Percentiles rank a stretch among this genome's conserved stretches.
Evolutionary conservation across 2,888 invertebrate species (phyloP).

Genomic region (Trisateles emortualis): DNA sequence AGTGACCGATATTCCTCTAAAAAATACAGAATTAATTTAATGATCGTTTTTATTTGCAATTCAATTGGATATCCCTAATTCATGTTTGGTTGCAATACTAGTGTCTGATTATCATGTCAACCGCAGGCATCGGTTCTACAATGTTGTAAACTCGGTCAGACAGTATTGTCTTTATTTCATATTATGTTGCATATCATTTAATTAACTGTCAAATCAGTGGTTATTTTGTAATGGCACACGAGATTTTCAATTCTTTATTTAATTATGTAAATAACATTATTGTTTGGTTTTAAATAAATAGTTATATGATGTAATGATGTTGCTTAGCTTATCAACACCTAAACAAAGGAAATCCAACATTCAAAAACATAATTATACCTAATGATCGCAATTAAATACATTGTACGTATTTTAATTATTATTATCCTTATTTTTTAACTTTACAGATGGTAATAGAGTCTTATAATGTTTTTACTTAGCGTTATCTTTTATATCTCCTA

Average conservation of each 20-base stretch:
- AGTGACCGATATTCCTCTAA: constrained; percentile 38
- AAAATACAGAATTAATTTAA: constrained; percentile 41
- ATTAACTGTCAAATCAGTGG: not conserved
- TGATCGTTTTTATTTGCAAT: constrained; percentile 43
- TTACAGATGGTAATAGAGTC: not conserved
- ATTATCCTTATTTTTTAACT: not conserved
- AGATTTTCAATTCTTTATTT: too few species aligned
- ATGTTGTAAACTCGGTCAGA: constrained; percentile 31
- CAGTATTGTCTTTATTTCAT: constrained; percentile 13
- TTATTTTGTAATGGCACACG: too few species aligned
- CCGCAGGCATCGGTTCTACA: constrained; percentile 31
- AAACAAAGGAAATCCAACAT: not conserved
- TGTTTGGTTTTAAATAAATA: not conserved
- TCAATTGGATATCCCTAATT: constrained; percentile 48
- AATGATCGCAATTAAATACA: not conserved
- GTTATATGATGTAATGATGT: not conserved
- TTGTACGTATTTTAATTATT: not conserved
- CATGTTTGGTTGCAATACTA: constrained; percentile 44
- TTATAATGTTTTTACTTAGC: not conserved
- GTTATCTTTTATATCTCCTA: not conserved
- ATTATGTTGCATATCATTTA: not conserved
- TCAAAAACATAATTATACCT: not conserved
- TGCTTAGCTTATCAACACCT: not conserved
- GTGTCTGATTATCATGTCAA: constrained; percentile 42
- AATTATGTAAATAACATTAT: too few species aligned